A percentile compares a stretch with the other conserved stretches of the same genome.
These are phyloP conservation scores for Cetoscarus ocellatus DNA, from an alignment of 2,797 vertebrate genomes.

Conservation along the genomic window DNA sequence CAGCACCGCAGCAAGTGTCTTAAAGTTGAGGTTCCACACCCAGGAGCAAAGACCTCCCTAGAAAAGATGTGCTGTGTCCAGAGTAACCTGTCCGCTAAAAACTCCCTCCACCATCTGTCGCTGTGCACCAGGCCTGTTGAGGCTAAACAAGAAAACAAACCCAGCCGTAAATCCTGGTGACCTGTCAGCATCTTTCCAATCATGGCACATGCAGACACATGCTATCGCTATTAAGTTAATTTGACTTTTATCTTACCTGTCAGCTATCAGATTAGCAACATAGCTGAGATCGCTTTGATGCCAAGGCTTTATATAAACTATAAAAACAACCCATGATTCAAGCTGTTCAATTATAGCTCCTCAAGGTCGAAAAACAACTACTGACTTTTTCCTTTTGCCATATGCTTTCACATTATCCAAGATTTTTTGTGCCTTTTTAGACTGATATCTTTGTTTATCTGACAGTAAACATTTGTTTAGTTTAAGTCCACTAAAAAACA, in stretches of 20 bases:
- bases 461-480: neutral
- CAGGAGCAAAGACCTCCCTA: constrained; percentile 35
- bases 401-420: too few relatives aligned
- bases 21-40: constrained; percentile 57
- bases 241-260: constrained; percentile 32
- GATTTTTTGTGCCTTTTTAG: neutral
- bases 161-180: constrained; percentile 51
- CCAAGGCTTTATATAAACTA: neutral
- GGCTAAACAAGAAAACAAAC: constrained; percentile 62
- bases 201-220: constrained; percentile 23
- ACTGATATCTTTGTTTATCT: neutral
- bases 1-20: constrained; percentile 41
- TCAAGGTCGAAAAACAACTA: constrained; percentile 10
- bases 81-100: constrained; percentile 54
- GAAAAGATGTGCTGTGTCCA: constrained; percentile 53
- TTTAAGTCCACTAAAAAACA: neutral
- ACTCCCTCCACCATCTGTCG: constrained; percentile 47
- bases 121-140: constrained; percentile 40
- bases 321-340: neutral
- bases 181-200: constrained; percentile 50
- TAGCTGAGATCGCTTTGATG: neutral
- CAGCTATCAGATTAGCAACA: neutral
- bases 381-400: neutral
- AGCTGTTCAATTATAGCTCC: neutral
- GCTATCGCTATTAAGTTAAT: constrained; percentile 17